A percentile compares a stretch with the other conserved stretches of the same genome.
phyloP scores from a whole-genome alignment of 2,113 vertebrate genomes.

The Cochlearius cochlearius region DNA sequence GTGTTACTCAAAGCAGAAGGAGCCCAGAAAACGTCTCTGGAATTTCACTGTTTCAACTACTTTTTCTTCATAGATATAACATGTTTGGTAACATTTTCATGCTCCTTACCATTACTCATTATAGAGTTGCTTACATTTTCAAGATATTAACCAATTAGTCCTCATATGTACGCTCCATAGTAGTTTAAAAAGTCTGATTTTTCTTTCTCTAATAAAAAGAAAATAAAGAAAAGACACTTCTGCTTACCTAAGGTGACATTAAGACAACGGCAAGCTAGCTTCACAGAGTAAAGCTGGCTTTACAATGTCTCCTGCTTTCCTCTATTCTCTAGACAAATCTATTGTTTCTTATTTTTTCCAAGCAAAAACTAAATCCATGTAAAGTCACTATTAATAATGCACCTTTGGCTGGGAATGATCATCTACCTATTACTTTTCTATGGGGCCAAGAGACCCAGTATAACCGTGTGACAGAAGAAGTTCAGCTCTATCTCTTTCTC shows the following conservation, averaged over 20 bases:
- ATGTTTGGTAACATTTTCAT: background rate
- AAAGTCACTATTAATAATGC: background rate
- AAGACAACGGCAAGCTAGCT: background rate
- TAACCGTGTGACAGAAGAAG: background rate
- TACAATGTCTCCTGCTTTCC: background rate
- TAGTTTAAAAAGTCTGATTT: background rate
- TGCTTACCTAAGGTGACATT: background rate
- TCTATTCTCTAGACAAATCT: background rate
- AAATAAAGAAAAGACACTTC: background rate
- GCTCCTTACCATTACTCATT: background rate
- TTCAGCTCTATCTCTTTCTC: background rate
- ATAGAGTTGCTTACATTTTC: background rate
- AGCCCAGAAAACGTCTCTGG: slow-evolving; percentile 45
- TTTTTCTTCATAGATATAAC: background rate
- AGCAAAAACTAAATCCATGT: background rate
- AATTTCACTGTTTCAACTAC: slow-evolving; percentile 20
- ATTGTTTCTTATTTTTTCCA: background rate
- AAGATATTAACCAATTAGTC: background rate
- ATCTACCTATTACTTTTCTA: background rate
- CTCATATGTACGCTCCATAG: background rate
- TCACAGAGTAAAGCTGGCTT: background rate
- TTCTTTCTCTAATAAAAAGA: background rate
- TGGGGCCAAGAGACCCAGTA: background rate
- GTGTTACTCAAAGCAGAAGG: slow-evolving; percentile 38
- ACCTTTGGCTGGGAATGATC: background rate